Conservation (phyloP, 2,888 invertebrate genomes). For the Eucriotettix oculatus region DNA sequence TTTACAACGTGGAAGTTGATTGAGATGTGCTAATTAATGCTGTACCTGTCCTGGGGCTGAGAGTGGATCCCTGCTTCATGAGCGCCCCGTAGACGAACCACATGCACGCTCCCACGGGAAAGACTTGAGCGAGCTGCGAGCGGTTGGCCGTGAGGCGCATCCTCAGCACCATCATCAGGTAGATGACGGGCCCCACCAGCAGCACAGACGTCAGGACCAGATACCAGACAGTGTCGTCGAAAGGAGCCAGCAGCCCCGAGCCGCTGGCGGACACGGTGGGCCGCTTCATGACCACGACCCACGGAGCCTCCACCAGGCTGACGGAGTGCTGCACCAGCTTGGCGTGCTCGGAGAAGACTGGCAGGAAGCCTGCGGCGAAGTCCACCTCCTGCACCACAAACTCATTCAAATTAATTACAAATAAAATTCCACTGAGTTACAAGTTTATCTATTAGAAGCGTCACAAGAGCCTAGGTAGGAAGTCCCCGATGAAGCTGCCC, state of each 20-base stretch:
- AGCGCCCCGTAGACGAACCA: slow-evolving; percentile 82
- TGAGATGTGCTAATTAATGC: too few species aligned
- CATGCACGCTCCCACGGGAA: slow-evolving; percentile 50
- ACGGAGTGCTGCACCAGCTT: slow-evolving; percentile 40
- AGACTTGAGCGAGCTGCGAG: slow-evolving; percentile 22
- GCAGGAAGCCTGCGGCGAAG: slow-evolving; percentile 61
- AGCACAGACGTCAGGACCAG: slow-evolving; percentile 54
- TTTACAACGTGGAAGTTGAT: too few species aligned
- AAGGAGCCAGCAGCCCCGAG: slow-evolving; percentile 68
- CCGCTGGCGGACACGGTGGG: slow-evolving; percentile 69
- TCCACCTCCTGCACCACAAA: slow-evolving; percentile 49
- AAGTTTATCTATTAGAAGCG: too few species aligned
- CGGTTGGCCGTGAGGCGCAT: slow-evolving; percentile 39
- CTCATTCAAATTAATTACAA: too few species aligned
- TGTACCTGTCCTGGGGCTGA: slow-evolving; percentile 41
- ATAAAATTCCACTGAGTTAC: too few species aligned
- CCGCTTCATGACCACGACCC: slow-evolving; percentile 65
- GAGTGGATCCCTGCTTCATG: slow-evolving; percentile 69
- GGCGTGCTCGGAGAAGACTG: slow-evolving; percentile 40
- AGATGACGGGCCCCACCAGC: slow-evolving; percentile 63
- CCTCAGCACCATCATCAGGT: slow-evolving; percentile 37
- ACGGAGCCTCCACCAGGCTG: slow-evolving; percentile 53
- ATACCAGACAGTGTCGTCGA: slow-evolving; percentile 46
- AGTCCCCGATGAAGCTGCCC: too few species aligned
- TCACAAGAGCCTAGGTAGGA: too few species aligned